A percentile compares a stretch with the other conserved stretches of the same genome.
These are phyloP conservation scores for Steatornis caripensis DNA, from an alignment of 2,113 vertebrate species.

Conservation along the genomic window DNA sequence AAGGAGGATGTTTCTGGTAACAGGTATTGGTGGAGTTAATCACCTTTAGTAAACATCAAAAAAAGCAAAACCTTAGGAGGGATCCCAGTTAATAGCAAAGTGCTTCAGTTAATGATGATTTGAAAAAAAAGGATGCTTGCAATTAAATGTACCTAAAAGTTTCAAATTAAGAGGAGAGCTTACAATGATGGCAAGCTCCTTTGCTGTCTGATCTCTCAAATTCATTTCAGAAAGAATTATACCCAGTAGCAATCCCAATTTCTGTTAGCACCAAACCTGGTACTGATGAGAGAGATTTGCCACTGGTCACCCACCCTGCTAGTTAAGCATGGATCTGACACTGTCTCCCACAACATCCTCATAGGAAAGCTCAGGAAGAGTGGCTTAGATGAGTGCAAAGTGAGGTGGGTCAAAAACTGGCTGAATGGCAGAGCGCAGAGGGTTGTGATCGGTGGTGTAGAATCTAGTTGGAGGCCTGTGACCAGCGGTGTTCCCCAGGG, in stretches of 20 bases:
- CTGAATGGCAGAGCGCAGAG: no score
- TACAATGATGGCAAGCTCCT: neutral
- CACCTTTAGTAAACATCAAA: neutral
- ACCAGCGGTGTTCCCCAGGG: no score
- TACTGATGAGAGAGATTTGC: neutral
- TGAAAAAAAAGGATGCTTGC: neutral
- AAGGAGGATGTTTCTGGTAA: neutral
- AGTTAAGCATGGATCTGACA: neutral
- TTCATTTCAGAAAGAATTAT: neutral
- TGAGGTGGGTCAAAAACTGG: no score
- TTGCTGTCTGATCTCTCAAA: neutral
- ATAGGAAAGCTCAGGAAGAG: no score
- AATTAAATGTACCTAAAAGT: neutral
- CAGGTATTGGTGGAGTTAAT: neutral
- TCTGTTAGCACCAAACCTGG: neutral
- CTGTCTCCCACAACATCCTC: no score
- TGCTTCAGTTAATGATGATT: neutral
- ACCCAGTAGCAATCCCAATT: neutral
- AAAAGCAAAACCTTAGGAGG: neutral
- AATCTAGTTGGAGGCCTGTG: no score
- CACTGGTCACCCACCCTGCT: neutral
- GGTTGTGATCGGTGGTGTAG: no score
- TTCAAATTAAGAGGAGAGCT: neutral
- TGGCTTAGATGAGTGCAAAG: no score
- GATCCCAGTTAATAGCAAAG: neutral